Percentiles rank a stretch among this genome's conserved stretches.
These are phyloP conservation scores for Astreopora myriophthalma DNA, from an alignment of 64 coral and sea anemone species.

Conservation along the genomic window DNA sequence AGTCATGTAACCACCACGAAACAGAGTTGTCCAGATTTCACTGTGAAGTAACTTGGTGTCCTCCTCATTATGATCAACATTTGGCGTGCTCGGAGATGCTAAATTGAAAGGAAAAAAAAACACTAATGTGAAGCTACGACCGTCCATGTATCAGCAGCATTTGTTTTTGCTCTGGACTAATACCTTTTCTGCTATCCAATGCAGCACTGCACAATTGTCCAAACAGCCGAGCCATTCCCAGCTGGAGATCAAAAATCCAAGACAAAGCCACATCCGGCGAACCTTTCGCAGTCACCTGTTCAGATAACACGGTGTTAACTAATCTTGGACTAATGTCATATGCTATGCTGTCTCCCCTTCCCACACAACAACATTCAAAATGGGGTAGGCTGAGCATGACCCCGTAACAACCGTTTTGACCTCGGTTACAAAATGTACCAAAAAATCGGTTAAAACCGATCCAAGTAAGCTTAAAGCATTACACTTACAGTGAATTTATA, in stretches of 20 bases:
- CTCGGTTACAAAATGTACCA: no score
- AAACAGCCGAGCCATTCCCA: conserved; percentile 97
- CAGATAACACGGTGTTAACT: background rate
- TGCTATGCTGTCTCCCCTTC: no score
- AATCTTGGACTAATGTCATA: no score
- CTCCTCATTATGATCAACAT: conserved; percentile 63
- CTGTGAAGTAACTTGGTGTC: conserved; percentile 91
- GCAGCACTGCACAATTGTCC: conserved; percentile 91
- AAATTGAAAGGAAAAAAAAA: background rate
- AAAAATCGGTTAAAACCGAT: no score
- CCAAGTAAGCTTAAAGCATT: background rate
- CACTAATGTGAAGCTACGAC: background rate
- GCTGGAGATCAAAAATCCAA: conserved; percentile 98
- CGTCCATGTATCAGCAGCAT: no score
- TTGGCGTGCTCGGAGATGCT: conserved; percentile 68
- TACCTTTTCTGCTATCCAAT: conserved; percentile 91
- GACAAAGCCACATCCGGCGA: conserved; percentile 95
- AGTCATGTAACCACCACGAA: conserved; percentile 94
- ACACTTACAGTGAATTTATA: conserved; percentile 90
- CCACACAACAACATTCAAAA: no score
- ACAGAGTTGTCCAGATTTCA: conserved; percentile 90
- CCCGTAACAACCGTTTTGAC: no score
- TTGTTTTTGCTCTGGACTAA: no score
- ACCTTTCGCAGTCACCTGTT: conserved; percentile 91
- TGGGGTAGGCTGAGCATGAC: no score